Conservation (phyloP, 2,113 vertebrate genomes). For the Aptenodytes forsteri region DNA sequence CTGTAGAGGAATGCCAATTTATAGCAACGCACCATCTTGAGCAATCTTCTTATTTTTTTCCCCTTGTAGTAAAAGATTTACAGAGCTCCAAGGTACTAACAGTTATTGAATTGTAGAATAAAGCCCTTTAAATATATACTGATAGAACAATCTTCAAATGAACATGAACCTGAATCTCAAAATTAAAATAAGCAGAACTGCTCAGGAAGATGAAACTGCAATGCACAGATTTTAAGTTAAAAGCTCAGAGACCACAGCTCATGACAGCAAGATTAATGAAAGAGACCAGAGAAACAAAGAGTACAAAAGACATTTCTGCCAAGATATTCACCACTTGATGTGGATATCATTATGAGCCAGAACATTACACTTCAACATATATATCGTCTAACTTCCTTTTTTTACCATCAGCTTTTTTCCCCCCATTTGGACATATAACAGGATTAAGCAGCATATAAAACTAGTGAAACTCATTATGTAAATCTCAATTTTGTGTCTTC, state of each 20-base stretch:
- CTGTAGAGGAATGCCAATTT: background rate
- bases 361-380: background rate
- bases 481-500: background rate
- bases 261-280: background rate
- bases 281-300: background rate
- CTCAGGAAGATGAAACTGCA: background rate
- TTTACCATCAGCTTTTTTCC: background rate
- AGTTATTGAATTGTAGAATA: background rate
- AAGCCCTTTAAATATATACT: background rate
- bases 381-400: background rate
- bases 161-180: background rate
- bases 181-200: background rate
- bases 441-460: background rate
- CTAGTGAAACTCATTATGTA: background rate
- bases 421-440: background rate
- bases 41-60: background rate
- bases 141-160: background rate
- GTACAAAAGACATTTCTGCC: background rate
- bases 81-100: background rate
- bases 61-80: background rate
- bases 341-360: background rate
- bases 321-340: background rate
- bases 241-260: background rate
- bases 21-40: background rate
- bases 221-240: background rate